Conservation (phyloP, 2,113 vertebrate species). For the Anguilla japonica region DNA sequence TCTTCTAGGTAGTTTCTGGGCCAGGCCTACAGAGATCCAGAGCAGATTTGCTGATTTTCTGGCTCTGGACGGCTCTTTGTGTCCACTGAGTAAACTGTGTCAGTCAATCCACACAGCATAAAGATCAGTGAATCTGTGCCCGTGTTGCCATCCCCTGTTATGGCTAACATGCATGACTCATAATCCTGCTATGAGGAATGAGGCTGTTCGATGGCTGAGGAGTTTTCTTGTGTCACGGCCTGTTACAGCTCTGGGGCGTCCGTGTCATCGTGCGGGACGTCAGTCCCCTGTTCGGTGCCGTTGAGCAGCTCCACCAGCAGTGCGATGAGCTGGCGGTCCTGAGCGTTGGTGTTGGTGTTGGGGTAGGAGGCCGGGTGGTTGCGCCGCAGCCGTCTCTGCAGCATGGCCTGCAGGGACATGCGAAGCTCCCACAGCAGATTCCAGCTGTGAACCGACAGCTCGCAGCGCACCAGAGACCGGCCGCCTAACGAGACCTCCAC, state of each 20-base stretch:
- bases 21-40: not conserved
- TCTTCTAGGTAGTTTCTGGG: not conserved
- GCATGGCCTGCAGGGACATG: slow-evolving; percentile 84
- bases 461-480: slow-evolving; percentile 78
- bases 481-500: slow-evolving; percentile 81
- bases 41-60: not conserved
- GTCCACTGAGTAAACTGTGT: not conserved
- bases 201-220: not conserved
- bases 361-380: slow-evolving; percentile 48
- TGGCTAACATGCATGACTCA: not conserved
- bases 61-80: not conserved
- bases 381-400: slow-evolving; percentile 77
- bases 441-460: slow-evolving; percentile 76
- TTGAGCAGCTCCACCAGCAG: slow-evolving; percentile 86
- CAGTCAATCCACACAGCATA: not conserved
- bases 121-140: not conserved
- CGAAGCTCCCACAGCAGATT: slow-evolving; percentile 86
- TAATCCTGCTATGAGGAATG: not conserved
- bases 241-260: slow-evolving; percentile 26
- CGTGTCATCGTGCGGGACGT: slow-evolving; percentile 15
- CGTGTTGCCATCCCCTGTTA: not conserved
- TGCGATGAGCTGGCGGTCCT: slow-evolving; percentile 81
- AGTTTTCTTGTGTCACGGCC: not conserved
- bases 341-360: slow-evolving; percentile 36
- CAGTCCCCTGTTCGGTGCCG: slow-evolving; percentile 45